phyloP scores from a whole-genome alignment of 2,113 vertebrate genomes.

The Lucifuga dentata region DNA sequence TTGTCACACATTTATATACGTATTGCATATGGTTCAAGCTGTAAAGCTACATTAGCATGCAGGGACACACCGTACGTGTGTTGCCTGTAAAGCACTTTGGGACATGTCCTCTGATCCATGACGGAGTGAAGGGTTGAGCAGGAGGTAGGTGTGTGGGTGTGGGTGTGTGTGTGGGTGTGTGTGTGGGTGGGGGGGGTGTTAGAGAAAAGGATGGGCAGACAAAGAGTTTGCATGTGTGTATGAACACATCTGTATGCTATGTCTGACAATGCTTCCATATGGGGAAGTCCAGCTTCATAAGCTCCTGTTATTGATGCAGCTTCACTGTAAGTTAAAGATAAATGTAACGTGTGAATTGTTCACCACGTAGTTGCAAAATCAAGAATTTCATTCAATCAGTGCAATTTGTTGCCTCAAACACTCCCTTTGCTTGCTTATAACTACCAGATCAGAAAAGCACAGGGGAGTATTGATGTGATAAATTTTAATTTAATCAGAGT shows the following conservation, averaged over 20 bases:
- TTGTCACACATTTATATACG: conserved; percentile 20
- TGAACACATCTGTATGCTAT: too few relatives aligned
- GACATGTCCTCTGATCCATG: conserved; percentile 77
- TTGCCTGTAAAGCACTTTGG: conserved; percentile 72
- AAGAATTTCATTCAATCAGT: too few relatives aligned
- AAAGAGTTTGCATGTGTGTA: conserved; percentile 35
- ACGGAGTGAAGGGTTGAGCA: conserved; percentile 63
- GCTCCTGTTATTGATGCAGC: conserved; percentile 28
- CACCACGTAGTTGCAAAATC: too few relatives aligned
- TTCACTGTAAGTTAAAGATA: conserved; percentile 39
- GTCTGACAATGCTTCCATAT: background rate
- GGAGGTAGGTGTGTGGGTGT: too few relatives aligned
- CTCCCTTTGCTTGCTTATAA: too few relatives aligned
- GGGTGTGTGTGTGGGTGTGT: too few relatives aligned
- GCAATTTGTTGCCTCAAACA: too few relatives aligned
- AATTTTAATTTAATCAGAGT: conserved; percentile 30
- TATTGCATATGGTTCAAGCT: conserved; percentile 52
- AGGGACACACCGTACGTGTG: conserved; percentile 67
- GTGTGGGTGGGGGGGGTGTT: background rate
- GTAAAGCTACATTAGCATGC: conserved; percentile 66
- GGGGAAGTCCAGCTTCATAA: conserved; percentile 16
- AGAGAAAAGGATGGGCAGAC: conserved; percentile 42
- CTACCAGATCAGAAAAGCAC: too few relatives aligned
- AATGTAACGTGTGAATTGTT: too few relatives aligned
- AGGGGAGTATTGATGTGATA: conserved; percentile 10